Evolutionary conservation across 2,113 vertebrate species (phyloP).

Genomic region (Carettochelys insculpta): DNA sequence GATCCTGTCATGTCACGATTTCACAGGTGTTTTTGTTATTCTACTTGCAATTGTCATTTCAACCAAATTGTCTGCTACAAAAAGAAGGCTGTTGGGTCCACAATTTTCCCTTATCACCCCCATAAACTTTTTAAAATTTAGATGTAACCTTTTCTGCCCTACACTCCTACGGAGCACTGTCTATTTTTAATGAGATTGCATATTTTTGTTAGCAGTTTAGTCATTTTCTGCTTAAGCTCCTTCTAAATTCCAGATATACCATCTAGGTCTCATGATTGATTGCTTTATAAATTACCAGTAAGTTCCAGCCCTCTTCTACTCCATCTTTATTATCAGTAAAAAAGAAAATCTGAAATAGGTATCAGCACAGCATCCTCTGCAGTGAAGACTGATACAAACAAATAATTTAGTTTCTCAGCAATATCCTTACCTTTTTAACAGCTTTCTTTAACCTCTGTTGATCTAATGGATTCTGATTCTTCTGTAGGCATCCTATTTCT

Average conservation of each 20-base stretch:
- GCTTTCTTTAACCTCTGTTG: not conserved
- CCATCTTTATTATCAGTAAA: conserved; percentile 12
- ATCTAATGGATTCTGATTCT: conserved; percentile 32
- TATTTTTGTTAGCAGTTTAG: not conserved
- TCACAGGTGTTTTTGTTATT: not conserved
- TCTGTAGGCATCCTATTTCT: not conserved
- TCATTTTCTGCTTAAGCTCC: not conserved
- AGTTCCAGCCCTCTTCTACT: not conserved
- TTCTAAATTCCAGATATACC: not conserved
- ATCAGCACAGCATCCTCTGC: conserved; percentile 8
- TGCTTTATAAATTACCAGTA: not conserved
- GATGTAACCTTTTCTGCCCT: not conserved
- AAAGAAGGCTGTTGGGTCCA: not conserved
- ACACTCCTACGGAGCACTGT: not conserved
- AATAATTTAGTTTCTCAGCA: conserved; percentile 31
- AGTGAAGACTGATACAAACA: conserved; percentile 37
- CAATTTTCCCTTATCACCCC: not conserved
- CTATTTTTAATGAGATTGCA: not conserved
- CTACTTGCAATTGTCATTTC: not conserved
- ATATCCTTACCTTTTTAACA: conserved; percentile 3
- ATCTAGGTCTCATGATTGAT: not conserved
- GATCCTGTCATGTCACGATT: not conserved
- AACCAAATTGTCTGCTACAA: not conserved
- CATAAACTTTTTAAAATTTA: not conserved
- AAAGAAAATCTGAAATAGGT: not conserved